Evolutionary conservation across 2,797 vertebrate species (phyloP), one percentile per base, ranked within the genome.

Genomic region (Danio aesculapii): DNA sequence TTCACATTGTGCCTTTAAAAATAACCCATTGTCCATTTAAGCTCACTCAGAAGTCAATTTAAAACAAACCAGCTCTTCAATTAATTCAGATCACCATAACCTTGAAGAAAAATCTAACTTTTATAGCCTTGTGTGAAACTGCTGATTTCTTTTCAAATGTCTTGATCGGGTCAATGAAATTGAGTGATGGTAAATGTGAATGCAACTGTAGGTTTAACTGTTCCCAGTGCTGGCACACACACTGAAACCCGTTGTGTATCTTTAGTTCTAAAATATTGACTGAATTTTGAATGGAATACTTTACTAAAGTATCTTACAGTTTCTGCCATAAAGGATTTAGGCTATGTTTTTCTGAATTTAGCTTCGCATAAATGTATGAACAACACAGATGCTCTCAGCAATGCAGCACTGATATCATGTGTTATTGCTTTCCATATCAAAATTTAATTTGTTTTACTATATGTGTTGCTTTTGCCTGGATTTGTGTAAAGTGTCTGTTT

Each of bases 371-470:
- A 53, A 11, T 53, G 52, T 71, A n/a, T 71, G 69, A 71, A 57
- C 1, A 1, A 57, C 30, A 30, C 69, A 6, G 69, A 55, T 9
- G 11, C 52, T 19, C 17, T n/a, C 68, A 55, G 68, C 52, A 13
- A 19, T 71, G 52, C n/a, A 13, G 55, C 30, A 55, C 13, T 78
- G 55, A 69, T 78, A 69, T 78, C 76, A 61, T 57, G 21, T 41
- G 53, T 59, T 58, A 41, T 77, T 78, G 30, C 68, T 43, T 43
- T 70, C 30, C 30, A 43, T 55, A 52, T 19, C 52, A 71, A 14
- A 43, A 52, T 17, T 6, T 53, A 71, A 55, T 68, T 68, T 16
- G 43, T 50, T 49, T 11, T 55, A 21, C 44, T 46, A 47, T 46
- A 47, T 55, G 68, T 71, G 52, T 71, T 71, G 68, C 50, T 41